phyloP scores from a whole-genome alignment of 2,113 vertebrate genomes.

The Oenanthe melanoleuca region DNA sequence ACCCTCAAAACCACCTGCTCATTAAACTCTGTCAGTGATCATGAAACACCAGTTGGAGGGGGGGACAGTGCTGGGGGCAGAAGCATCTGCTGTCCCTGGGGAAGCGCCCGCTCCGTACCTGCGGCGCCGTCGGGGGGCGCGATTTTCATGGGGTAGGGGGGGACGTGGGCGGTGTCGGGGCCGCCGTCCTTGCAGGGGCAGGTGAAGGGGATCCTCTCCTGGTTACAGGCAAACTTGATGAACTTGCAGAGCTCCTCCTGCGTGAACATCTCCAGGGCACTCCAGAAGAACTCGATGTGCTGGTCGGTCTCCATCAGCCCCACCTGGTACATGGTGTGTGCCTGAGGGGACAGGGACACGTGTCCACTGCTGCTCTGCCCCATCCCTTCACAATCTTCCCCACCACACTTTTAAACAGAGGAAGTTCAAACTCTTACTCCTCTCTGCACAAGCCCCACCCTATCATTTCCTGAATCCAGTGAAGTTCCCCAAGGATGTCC shows the following conservation, averaged over 20 bases:
- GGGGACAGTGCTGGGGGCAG: not conserved
- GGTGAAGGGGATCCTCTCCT: slow-evolving; percentile 96
- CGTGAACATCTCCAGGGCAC: slow-evolving; percentile 91
- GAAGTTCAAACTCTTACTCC: not conserved
- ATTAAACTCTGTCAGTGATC: accelerated
- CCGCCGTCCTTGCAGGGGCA: slow-evolving; percentile 97
- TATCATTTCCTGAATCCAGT: not conserved
- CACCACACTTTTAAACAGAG: accelerated
- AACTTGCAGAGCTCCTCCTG: slow-evolving; percentile 99
- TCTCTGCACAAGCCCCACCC: not conserved
- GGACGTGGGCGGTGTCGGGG: slow-evolving; percentile 94
- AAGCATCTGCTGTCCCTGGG: accelerated
- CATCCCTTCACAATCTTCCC: not conserved
- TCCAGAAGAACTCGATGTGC: slow-evolving; percentile 99
- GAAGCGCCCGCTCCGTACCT: slow-evolving; percentile 71
- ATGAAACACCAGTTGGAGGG: accelerated
- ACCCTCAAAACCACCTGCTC: accelerated
- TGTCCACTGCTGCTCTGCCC: not conserved
- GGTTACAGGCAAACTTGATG: slow-evolving; percentile 98
- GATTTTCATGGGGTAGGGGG: slow-evolving; percentile 98
- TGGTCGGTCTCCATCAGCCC: slow-evolving; percentile 98
- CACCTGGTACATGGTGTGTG: slow-evolving; percentile 99
- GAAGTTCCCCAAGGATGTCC: not conserved
- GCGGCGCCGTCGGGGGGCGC: slow-evolving; percentile 92
- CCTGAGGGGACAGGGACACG: slow-evolving; percentile 64